Percentiles rank a stretch among this genome's conserved stretches.
Conservation (phyloP, 2,797 vertebrate genomes). For the Paedocypris micromegethes region DNA sequence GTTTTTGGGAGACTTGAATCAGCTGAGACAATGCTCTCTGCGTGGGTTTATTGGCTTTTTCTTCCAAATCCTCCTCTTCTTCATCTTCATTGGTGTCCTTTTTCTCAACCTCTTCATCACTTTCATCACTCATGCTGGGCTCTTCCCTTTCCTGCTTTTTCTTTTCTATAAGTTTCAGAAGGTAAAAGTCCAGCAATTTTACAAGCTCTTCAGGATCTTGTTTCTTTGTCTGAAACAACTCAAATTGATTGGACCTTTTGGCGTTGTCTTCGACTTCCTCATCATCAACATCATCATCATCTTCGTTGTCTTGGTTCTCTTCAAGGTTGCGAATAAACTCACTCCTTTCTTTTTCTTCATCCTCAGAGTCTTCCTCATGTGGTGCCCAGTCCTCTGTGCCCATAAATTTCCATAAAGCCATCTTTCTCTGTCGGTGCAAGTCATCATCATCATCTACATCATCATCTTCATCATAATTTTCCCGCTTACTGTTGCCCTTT, state of each 20-base stretch:
- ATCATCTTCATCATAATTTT: conserved; percentile 64
- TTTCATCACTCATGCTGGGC: conserved; percentile 48
- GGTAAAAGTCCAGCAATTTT: conserved; percentile 80
- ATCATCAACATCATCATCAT: conserved; percentile 61
- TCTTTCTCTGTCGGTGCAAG: conserved; percentile 75
- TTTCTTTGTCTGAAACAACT: neutral
- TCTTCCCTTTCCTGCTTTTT: conserved; percentile 60
- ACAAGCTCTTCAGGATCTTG: conserved; percentile 73
- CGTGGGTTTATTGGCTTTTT: conserved; percentile 54
- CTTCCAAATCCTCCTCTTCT: conserved; percentile 65
- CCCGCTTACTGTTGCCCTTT: conserved; percentile 67
- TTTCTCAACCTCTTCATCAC: conserved; percentile 51
- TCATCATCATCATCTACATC: conserved; percentile 75
- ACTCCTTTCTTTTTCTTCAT: conserved; percentile 72
- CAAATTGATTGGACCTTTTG: conserved; percentile 55
- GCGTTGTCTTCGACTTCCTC: conserved; percentile 39
- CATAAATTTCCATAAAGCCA: conserved; percentile 77
- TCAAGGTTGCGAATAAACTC: conserved; percentile 69
- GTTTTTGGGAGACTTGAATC: conserved; percentile 84
- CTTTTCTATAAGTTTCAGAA: conserved; percentile 78
- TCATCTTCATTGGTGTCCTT: conserved; percentile 45
- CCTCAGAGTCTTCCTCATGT: conserved; percentile 75
- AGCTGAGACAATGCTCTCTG: conserved; percentile 77
- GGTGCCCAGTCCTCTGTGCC: conserved; percentile 79
- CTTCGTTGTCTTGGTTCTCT: conserved; percentile 60